phyloP scores from a whole-genome alignment of 1,140 invertebrate species.

The Saccostrea echinata region DNA sequence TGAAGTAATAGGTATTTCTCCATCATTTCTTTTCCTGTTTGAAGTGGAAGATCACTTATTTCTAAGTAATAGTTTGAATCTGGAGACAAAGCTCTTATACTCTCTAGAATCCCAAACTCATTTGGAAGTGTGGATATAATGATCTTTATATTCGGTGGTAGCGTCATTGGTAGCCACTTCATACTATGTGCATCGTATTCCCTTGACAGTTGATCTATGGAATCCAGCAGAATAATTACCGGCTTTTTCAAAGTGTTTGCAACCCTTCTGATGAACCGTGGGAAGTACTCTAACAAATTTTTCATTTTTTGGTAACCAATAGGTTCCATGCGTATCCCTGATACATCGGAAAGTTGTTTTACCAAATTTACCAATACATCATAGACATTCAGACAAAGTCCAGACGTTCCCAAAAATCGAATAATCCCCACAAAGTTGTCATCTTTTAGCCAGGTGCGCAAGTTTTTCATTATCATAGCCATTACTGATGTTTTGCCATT shows the following conservation, averaged over 20 bases:
- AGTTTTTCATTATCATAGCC: constrained; percentile 61
- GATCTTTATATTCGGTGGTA: constrained; percentile 82
- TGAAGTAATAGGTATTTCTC: constrained; percentile 65
- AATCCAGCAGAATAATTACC: constrained; percentile 77
- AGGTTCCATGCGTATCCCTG: constrained; percentile 59
- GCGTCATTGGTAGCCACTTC: constrained; percentile 73
- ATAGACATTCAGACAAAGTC: constrained; percentile 61
- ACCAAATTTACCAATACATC: constrained; percentile 62
- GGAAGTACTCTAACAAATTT: constrained; percentile 65
- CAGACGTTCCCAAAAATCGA: constrained; percentile 69
- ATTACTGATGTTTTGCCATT: constrained; percentile 71
- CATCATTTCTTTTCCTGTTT: constrained; percentile 68
- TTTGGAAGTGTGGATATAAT: constrained; percentile 84
- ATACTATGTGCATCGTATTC: constrained; percentile 70
- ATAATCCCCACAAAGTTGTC: constrained; percentile 61
- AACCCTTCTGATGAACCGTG: constrained; percentile 66
- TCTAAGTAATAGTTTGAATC: constrained; percentile 64
- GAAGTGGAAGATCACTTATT: constrained; percentile 64
- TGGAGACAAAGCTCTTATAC: constrained; percentile 64
- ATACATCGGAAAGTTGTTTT: constrained; percentile 60
- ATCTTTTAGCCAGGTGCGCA: constrained; percentile 58
- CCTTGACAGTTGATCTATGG: constrained; percentile 75
- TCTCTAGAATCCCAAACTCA: constrained; percentile 72
- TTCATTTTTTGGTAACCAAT: constrained; percentile 63
- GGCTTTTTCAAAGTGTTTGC: constrained; percentile 65